Conservation (phyloP, 2,113 vertebrate genomes). For the Hippoglossus stenolepis region DNA sequence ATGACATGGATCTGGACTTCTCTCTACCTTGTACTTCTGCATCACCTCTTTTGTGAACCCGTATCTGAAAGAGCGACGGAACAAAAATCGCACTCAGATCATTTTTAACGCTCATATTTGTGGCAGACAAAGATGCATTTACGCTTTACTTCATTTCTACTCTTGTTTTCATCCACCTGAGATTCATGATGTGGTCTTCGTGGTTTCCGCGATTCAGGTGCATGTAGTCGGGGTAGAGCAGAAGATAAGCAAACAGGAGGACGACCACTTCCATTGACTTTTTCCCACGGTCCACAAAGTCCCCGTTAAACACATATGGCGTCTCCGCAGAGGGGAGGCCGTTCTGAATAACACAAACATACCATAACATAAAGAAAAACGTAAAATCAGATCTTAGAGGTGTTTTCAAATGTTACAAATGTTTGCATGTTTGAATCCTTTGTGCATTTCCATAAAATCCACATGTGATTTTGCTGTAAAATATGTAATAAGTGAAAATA, state of each 20-base stretch:
- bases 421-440: no score
- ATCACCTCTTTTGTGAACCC: conserved; percentile 96
- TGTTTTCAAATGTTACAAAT: background rate
- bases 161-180: conserved; percentile 83
- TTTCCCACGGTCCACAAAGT: conserved; percentile 96
- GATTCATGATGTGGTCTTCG: conserved; percentile 96
- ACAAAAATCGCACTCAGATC: background rate
- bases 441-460: background rate
- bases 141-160: background rate
- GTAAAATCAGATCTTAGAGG: background rate
- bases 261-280: conserved; percentile 93
- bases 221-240: conserved; percentile 92
- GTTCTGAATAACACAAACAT: conserved; percentile 84
- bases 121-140: background rate
- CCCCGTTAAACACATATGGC: conserved; percentile 94
- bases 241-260: conserved; percentile 90
- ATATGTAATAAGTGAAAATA: background rate
- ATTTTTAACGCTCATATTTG: background rate
- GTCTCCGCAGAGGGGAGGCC: conserved; percentile 93
- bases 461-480: background rate
- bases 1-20: background rate
- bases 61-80: conserved; percentile 85
- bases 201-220: conserved; percentile 97
- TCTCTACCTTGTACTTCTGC: conserved; percentile 92
- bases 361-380: conserved; percentile 1